Evolutionary conservation across 2,113 vertebrate genomes (phyloP), one percentile per base, ranked within the genome.

Genomic region (Etheostoma spectabile): DNA sequence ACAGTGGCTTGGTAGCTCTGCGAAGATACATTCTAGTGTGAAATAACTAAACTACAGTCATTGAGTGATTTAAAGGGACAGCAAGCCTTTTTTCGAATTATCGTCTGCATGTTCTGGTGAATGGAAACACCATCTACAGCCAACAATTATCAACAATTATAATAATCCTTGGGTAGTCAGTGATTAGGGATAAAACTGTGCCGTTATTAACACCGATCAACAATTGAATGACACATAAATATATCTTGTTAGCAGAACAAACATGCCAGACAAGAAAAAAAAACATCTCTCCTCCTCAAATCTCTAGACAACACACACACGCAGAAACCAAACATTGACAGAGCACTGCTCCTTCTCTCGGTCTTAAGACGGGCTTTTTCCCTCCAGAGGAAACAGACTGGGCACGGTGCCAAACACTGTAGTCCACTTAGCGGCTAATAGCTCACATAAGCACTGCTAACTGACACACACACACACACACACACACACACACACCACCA

Each of bases 251-350:
- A 10, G 56, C 8, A 65, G 35, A 63, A 68, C 27, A 62, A 57
- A 76, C 49, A 53, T 1, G 22, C 18, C 16, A 55, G 21, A 38
- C 4, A 13, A 24, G 12, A 30, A 15, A 63, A 63, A 35, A 10
- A 4, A 24, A 33, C 24, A 6, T 56, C 14, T 68, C 57, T 75
- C 38, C 7, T 27, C 38, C 38, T 76, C 22, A 76, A 63, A 60
- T 48, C 74, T 74, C 48, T 2, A 42, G 49, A 77, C 19, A 21
- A 14, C 51, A 53, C 33, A 53, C 33, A 51, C 67, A 51, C 61
- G 72, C 51, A 82, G 82, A 91, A 93, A 83, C 61, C 90, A 92
- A 93, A 94, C 91, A 93, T 92, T 93, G 82, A 90, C 91, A 93
- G 70, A 94, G 74, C 2, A 56, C 38, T 46, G 74, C 88, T 89